Percentiles rank a stretch among this genome's conserved stretches.
phyloP scores from a whole-genome alignment of 2,888 invertebrate genomes.

The Cepaea hortensis region DNA sequence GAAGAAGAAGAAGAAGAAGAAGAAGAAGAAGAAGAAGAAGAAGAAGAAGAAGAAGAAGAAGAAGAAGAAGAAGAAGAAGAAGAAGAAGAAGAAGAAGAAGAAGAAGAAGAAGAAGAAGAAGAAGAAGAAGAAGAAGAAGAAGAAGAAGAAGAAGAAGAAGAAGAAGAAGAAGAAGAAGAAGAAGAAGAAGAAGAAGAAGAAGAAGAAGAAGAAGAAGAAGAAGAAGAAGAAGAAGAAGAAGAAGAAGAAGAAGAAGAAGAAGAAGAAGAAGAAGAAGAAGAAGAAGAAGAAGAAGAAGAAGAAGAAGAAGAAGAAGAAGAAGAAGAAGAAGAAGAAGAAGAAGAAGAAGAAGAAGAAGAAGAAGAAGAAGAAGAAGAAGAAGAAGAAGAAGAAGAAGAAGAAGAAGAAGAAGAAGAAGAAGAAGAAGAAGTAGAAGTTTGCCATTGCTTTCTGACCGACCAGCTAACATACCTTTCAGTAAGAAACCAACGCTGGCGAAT shows the following conservation, averaged over 20 bases:
- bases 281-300: not conserved
- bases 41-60: no score
- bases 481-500: no score
- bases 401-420: slow-evolving; percentile 19
- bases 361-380: slow-evolving; percentile 23
- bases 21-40: no score
- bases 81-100: no score
- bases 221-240: slow-evolving; percentile 32
- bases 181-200: slow-evolving; percentile 33
- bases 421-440: slow-evolving; percentile 8
- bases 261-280: not conserved
- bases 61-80: no score
- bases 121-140: no score
- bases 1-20: no score
- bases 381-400: slow-evolving; percentile 17
- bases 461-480: not conserved
- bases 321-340: not conserved
- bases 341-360: slow-evolving; percentile 19
- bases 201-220: slow-evolving; percentile 32
- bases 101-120: no score
- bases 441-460: no score
- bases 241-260: not conserved
- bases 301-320: not conserved
- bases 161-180: slow-evolving; percentile 31
- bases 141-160: no score